These are phyloP conservation scores for Scyliorhinus canicula DNA, from an alignment of 2,797 vertebrate species.

Conservation along the genomic window DNA sequence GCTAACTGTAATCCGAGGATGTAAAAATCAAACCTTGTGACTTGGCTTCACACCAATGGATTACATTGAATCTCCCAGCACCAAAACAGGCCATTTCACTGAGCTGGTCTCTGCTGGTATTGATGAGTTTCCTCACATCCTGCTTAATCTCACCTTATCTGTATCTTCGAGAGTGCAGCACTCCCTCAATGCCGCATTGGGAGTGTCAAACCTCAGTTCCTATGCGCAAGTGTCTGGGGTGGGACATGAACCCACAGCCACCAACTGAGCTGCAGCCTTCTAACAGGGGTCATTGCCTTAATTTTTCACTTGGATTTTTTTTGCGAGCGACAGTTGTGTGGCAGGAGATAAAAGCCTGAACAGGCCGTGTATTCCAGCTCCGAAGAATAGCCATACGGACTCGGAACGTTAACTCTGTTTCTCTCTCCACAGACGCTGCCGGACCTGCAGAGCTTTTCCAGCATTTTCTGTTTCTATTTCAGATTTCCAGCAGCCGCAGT, in stretches of 20 bases:
- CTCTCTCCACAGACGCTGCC: too few relatives aligned
- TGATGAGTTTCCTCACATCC: not conserved
- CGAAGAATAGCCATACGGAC: too few relatives aligned
- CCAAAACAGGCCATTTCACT: too few relatives aligned
- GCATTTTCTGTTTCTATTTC: too few relatives aligned
- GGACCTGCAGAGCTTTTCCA: too few relatives aligned
- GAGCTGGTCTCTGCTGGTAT: not conserved
- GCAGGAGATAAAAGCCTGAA: not conserved
- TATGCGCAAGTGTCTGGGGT: not conserved
- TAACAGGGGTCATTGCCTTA: not conserved
- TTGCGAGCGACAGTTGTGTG: not conserved
- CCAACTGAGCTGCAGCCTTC: too few relatives aligned
- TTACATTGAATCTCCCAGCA: not conserved
- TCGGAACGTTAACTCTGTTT: too few relatives aligned
- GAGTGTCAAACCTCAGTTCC: not conserved
- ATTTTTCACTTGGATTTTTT: not conserved
- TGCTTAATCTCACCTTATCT: not conserved
- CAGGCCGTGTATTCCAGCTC: too few relatives aligned
- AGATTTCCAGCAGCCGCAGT: too few relatives aligned
- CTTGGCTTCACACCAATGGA: not conserved
- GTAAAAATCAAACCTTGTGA: not conserved
- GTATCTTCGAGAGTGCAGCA: not conserved
- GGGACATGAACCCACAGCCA: not conserved
- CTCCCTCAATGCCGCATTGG: not conserved
- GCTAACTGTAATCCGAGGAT: not conserved